Conservation (phyloP, 1,140 invertebrate genomes). For the Zaprionus camerounensis region DNA sequence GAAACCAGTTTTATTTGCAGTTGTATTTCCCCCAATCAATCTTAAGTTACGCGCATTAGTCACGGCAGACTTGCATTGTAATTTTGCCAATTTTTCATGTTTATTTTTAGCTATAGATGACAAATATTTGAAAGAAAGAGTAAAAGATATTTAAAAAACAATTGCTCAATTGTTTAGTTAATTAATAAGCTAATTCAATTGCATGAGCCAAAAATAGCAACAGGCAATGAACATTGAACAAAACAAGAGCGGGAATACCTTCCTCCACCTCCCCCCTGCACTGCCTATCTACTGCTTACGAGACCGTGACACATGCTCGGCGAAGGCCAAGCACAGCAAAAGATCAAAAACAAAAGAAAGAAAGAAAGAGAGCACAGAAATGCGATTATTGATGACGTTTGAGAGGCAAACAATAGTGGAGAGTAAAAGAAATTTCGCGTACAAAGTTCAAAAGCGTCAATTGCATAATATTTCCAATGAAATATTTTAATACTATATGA, state of each 20-base stretch:
- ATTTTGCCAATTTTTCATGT: conserved; percentile 6
- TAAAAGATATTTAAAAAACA: conserved; percentile 37
- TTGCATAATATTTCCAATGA: neutral
- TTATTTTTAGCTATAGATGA: conserved; percentile 24
- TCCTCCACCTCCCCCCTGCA: neutral
- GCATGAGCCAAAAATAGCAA: conserved; percentile 36
- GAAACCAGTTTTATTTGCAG: conserved; percentile 11
- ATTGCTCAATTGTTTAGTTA: conserved; percentile 41
- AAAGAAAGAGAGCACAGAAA: conserved; percentile 4
- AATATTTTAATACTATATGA: no score
- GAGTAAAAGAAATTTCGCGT: neutral
- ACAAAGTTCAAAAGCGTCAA: neutral
- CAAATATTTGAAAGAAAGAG: neutral
- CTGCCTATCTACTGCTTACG: conserved; percentile 51
- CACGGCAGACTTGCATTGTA: conserved; percentile 1
- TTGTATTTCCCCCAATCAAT: neutral
- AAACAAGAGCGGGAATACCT: conserved; percentile 17
- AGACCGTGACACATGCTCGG: conserved; percentile 63
- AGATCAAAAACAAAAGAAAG: conserved; percentile 5
- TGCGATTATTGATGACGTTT: conserved; percentile 15
- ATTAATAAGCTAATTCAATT: conserved; percentile 49
- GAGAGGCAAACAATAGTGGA: no score
- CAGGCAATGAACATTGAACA: conserved; percentile 5
- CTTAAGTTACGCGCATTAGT: neutral
- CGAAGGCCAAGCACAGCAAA: conserved; percentile 50